Evolutionary conservation across 2,888 invertebrate genomes (phyloP).

Genomic region (Pseudanteris insignis): DNA sequence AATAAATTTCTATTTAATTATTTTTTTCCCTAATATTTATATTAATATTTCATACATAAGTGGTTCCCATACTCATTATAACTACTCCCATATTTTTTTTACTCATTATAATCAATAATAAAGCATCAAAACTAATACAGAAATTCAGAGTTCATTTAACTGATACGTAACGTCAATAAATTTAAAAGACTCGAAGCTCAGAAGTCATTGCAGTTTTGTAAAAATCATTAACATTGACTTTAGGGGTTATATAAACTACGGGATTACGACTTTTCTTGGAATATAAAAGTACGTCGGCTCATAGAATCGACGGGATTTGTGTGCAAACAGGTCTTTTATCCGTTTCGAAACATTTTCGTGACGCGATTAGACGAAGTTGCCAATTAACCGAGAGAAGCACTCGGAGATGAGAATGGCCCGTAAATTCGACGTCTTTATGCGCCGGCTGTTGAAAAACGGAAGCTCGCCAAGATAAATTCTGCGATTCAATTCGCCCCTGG

Average conservation of each 20-base stretch:
- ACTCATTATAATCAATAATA: no score
- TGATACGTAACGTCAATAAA: no score
- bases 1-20: no score
- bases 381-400: conserved; percentile 41
- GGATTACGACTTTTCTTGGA: conserved; percentile 35
- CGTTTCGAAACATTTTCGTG: conserved; percentile 34
- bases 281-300: conserved; percentile 4
- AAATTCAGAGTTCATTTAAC: no score
- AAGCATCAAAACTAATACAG: no score
- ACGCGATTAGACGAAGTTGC: conserved; percentile 39
- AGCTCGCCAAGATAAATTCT: conserved; percentile 65
- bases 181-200: no score
- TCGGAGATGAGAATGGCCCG: conserved; percentile 51
- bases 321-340: conserved; percentile 22
- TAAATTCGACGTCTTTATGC: conserved; percentile 63
- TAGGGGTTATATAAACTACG: conserved; percentile 26
- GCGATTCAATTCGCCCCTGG: conserved; percentile 60
- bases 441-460: conserved; percentile 58
- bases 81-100: no score
- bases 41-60: no score
- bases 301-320: conserved; percentile 32
- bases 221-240: no score
- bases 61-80: no score
- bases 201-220: no score
- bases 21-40: no score